Conservation (phyloP, 2,888 invertebrate species). For the Incurvaria masculella region DNA sequence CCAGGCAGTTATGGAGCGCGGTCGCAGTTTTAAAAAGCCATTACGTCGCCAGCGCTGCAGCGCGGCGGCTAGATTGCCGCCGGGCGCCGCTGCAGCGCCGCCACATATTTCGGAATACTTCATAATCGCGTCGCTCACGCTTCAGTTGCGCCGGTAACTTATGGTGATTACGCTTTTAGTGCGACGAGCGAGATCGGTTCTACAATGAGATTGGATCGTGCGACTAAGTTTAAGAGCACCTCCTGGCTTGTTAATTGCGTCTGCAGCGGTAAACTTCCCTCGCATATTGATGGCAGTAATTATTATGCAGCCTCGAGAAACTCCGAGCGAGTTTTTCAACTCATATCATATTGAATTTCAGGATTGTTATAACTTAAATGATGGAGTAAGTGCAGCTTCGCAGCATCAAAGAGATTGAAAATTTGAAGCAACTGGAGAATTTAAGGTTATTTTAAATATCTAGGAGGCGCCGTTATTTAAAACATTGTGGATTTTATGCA, state of each 20-base stretch:
- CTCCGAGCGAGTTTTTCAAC: no score
- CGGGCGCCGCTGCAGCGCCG: slow-evolving; percentile 22
- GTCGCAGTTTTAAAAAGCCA: slow-evolving; percentile 58
- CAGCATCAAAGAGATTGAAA: no score
- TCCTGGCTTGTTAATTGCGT: slow-evolving; percentile 50
- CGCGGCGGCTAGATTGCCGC: slow-evolving; percentile 40
- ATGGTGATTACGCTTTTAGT: slow-evolving; percentile 55
- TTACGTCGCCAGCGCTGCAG: slow-evolving; percentile 48
- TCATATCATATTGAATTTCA: no score
- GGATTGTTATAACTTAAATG: no score
- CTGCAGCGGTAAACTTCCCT: no score
- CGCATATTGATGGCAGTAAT: no score
- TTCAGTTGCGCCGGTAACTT: slow-evolving; percentile 52
- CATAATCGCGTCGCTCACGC: slow-evolving; percentile 55
- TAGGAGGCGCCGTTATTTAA: no score
- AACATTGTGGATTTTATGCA: no score
- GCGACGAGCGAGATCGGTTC: slow-evolving; percentile 54
- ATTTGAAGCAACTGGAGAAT: no score
- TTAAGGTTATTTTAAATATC: no score
- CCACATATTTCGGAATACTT: slow-evolving; percentile 55
- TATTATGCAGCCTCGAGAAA: no score
- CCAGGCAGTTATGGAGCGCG: slow-evolving; percentile 54
- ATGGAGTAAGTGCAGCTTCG: no score
- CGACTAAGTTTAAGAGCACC: slow-evolving; percentile 53
- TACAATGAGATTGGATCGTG: slow-evolving; percentile 54